These are phyloP conservation scores for Tetragonisca angustula DNA, from an alignment of 2,888 invertebrate genomes.

Conservation along the genomic window DNA sequence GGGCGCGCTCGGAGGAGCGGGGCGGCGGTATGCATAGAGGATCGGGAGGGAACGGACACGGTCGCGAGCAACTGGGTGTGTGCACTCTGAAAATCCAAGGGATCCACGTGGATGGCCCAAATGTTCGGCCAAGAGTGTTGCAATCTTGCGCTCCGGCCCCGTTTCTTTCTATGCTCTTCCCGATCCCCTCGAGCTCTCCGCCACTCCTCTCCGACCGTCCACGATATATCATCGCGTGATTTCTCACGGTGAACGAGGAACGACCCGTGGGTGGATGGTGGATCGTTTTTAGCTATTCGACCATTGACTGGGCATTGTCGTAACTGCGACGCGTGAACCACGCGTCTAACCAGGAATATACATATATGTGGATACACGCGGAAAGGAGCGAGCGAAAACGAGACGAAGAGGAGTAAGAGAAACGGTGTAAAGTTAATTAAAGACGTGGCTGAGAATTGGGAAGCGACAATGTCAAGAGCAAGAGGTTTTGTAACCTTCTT, in stretches of 20 bases:
- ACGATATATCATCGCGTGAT: slow-evolving; percentile 47
- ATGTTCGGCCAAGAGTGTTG: slow-evolving; percentile 62
- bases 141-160: slow-evolving; percentile 63
- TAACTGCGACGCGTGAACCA: background rate
- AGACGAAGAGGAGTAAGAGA: background rate
- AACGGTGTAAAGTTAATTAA: background rate
- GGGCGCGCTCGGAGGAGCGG: slow-evolving; percentile 1
- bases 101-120: slow-evolving; percentile 71
- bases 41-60: slow-evolving; percentile 24
- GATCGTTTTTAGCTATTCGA: background rate
- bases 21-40: slow-evolving; percentile 29
- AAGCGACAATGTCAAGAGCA: background rate
- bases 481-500: too few species aligned
- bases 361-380: background rate
- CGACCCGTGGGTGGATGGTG: slow-evolving; percentile 15
- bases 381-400: background rate
- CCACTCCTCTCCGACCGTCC: background rate
- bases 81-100: slow-evolving; percentile 56
- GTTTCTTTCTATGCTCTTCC: slow-evolving; percentile 41
- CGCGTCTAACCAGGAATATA: background rate
- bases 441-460: too few species aligned
- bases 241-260: slow-evolving; percentile 55
- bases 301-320: slow-evolving; percentile 2
- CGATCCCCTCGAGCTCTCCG: background rate
- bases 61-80: slow-evolving; percentile 32